Conservation (phyloP, 2,797 vertebrate genomes). For the Anas flavirostris region DNA sequence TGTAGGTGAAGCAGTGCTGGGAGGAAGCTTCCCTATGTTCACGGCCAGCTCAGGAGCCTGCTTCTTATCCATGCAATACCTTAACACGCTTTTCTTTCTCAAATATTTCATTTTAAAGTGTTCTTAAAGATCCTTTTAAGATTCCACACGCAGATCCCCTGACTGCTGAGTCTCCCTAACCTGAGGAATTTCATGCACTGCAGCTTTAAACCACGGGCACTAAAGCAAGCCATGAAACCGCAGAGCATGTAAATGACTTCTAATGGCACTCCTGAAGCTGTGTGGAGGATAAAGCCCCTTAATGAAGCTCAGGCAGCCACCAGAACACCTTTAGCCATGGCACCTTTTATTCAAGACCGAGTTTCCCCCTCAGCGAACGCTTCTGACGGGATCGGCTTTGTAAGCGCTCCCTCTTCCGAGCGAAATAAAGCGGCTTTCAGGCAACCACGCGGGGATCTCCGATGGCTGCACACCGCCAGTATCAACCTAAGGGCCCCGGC, state of each 20-base stretch:
- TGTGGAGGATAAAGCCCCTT: background rate
- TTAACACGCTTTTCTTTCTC: background rate
- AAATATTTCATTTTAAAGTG: background rate
- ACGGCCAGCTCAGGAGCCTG: background rate
- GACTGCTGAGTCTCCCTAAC: background rate
- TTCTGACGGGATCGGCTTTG: fast-evolving
- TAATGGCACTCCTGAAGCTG: background rate
- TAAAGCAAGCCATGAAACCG: background rate
- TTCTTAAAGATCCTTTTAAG: background rate
- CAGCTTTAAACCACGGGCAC: background rate
- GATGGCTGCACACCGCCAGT: fast-evolving
- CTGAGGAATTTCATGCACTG: background rate
- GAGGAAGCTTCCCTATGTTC: background rate
- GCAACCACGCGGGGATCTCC: fast-evolving
- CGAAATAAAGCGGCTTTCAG: no score
- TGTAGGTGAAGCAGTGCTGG: background rate
- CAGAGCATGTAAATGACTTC: background rate
- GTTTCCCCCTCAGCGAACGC: background rate
- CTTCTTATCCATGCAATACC: background rate
- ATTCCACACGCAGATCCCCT: background rate
- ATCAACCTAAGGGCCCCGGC: fast-evolving
- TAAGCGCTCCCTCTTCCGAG: fast-evolving
- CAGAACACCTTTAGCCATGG: background rate
- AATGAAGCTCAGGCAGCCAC: background rate
- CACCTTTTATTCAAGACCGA: background rate